These are phyloP conservation scores for Toxotes lorentzi DNA, from an alignment of 2,797 vertebrate species.

Conservation along the genomic window DNA sequence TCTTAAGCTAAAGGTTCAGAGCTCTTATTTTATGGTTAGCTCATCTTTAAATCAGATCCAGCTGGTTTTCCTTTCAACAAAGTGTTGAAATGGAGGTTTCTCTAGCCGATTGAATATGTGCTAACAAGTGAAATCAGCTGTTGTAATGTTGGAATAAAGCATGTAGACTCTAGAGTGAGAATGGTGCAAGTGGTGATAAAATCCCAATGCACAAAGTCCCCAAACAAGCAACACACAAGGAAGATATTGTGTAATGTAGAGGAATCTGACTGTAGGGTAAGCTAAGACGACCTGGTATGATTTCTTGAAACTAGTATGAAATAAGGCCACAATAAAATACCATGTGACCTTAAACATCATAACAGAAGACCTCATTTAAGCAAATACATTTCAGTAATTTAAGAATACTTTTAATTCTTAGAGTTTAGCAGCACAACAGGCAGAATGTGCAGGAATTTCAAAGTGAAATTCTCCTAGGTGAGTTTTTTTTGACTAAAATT, in stretches of 20 bases:
- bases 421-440: not conserved
- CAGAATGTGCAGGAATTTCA: not conserved
- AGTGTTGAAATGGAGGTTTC: conserved; percentile 3
- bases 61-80: not conserved
- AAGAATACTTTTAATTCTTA: not conserved
- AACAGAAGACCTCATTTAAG: not conserved
- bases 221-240: not conserved
- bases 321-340: not conserved
- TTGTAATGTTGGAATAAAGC: not conserved
- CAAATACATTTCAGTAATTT: not conserved
- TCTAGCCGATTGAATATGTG: not conserved
- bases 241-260: not conserved
- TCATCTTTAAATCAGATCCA: conserved; percentile 12
- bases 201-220: not conserved
- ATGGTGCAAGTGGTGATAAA: not conserved
- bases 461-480: not conserved
- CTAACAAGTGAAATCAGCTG: conserved; percentile 11
- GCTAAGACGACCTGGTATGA: not conserved
- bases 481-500: not conserved
- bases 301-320: not conserved
- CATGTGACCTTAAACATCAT: not conserved
- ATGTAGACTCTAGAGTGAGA: not conserved
- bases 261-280: not conserved
- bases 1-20: not conserved
- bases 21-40: not conserved